A percentile compares a stretch with the other conserved stretches of the same genome.
Conservation (phyloP, 2,888 invertebrate genomes). For the Eupithecia exiguata region DNA sequence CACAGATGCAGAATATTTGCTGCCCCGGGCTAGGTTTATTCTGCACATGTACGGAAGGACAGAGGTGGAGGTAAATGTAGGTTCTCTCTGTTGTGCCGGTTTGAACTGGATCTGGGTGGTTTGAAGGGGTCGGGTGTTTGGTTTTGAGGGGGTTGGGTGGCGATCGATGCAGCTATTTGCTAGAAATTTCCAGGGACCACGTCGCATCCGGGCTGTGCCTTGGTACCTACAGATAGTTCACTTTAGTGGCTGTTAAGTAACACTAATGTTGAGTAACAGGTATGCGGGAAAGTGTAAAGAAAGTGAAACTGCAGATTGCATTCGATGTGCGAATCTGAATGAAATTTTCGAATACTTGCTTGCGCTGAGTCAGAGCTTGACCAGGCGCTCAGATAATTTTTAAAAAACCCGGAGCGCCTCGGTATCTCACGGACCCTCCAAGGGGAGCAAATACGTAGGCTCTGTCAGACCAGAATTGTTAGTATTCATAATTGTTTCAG, state of each 20-base stretch:
- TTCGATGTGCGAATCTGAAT: neutral
- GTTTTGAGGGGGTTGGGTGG: neutral
- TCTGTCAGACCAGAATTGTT: too few relatives aligned
- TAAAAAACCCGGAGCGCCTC: too few relatives aligned
- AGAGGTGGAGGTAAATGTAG: neutral
- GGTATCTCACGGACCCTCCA: too few relatives aligned
- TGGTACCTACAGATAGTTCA: neutral
- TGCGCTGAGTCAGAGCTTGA: neutral
- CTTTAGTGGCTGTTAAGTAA: neutral
- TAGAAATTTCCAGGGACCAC: neutral
- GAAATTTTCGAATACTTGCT: neutral
- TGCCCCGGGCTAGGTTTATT: neutral
- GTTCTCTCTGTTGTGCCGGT: neutral
- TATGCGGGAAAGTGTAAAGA: conserved; percentile 7
- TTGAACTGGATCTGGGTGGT: neutral
- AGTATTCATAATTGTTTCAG: neutral
- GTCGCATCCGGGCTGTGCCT: neutral
- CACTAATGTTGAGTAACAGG: neutral
- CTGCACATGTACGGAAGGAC: neutral
- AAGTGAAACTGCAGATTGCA: neutral
- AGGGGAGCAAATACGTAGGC: too few relatives aligned
- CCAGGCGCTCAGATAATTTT: too few relatives aligned
- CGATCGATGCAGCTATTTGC: neutral
- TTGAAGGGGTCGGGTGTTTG: neutral
- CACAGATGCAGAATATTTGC: neutral